Evolutionary conservation across 2,113 vertebrate species (phyloP).

Genomic region (Pithys albifrons): DNA sequence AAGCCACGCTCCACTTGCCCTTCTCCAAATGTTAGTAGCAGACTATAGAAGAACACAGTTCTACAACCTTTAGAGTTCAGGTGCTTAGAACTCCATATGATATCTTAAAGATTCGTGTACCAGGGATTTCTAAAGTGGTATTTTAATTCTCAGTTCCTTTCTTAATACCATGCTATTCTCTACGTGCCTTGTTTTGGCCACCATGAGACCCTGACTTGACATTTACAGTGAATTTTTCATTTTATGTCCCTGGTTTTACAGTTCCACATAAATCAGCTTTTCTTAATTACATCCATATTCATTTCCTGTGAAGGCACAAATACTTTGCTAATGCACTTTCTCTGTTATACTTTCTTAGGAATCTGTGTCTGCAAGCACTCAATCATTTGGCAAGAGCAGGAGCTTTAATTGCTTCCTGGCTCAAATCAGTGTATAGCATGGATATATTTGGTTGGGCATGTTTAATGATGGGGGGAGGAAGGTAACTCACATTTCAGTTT

Average conservation of each 20-base stretch:
- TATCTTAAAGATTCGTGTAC: background rate
- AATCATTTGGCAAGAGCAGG: conserved; percentile 27
- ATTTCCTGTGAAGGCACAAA: conserved; percentile 52
- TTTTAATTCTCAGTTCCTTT: conserved; percentile 8
- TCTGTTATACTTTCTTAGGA: conserved; percentile 12
- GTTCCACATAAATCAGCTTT: conserved; percentile 50
- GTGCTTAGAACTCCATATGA: background rate
- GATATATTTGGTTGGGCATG: background rate
- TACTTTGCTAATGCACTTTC: conserved; percentile 41
- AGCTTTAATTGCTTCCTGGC: conserved; percentile 31
- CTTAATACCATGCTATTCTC: background rate
- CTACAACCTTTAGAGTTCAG: background rate
- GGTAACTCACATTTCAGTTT: background rate
- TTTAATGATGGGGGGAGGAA: background rate
- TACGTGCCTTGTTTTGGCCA: conserved; percentile 5
- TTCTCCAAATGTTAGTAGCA: background rate
- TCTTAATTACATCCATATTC: conserved; percentile 60
- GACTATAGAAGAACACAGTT: background rate
- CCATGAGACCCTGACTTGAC: conserved; percentile 22
- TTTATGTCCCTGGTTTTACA: conserved; percentile 45
- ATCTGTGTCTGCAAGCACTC: conserved; percentile 40
- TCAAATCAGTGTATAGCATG: background rate
- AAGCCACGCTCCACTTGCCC: background rate
- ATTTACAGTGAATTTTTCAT: conserved; percentile 38
- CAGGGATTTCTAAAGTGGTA: background rate